A percentile compares a stretch with the other conserved stretches of the same genome.
Evolutionary conservation across 2,888 invertebrate genomes (phyloP).

Genomic region (Aphidoletes aphidimyza): DNA sequence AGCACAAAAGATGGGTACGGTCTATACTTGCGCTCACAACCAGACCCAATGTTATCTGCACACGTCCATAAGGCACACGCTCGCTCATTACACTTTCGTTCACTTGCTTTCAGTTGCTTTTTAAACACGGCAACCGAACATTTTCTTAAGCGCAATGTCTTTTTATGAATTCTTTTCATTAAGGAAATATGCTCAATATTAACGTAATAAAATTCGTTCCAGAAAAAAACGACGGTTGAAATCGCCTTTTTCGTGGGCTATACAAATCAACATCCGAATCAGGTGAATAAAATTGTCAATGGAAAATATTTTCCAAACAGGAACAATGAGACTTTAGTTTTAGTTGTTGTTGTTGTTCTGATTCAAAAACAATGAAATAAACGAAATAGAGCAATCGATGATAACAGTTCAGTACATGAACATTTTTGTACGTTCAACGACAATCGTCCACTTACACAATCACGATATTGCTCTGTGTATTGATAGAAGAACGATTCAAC

Average conservation of each 20-base stretch:
- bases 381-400: slow-evolving; percentile 38
- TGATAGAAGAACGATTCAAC: slow-evolving; percentile 12
- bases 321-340: too few relatives aligned
- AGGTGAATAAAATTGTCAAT: too few relatives aligned
- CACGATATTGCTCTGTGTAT: background rate
- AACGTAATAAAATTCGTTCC: background rate
- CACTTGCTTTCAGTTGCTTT: background rate
- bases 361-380: slow-evolving; percentile 22
- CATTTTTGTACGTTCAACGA: too few relatives aligned
- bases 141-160: background rate
- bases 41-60: slow-evolving; percentile 24
- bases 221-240: background rate
- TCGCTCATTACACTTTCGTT: too few relatives aligned
- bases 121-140: background rate
- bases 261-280: background rate
- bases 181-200: slow-evolving; percentile 46
- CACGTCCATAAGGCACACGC: slow-evolving; percentile 43
- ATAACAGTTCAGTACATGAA: background rate
- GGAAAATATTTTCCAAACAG: too few relatives aligned
- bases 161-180: slow-evolving; percentile 50
- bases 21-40: background rate
- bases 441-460: slow-evolving; percentile 15
- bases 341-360: background rate
- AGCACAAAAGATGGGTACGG: background rate
- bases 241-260: background rate